Evolutionary conservation across 2,113 vertebrate genomes (phyloP), one percentile per base, ranked within the genome.

Genomic region (Ploceus nigricollis): DNA sequence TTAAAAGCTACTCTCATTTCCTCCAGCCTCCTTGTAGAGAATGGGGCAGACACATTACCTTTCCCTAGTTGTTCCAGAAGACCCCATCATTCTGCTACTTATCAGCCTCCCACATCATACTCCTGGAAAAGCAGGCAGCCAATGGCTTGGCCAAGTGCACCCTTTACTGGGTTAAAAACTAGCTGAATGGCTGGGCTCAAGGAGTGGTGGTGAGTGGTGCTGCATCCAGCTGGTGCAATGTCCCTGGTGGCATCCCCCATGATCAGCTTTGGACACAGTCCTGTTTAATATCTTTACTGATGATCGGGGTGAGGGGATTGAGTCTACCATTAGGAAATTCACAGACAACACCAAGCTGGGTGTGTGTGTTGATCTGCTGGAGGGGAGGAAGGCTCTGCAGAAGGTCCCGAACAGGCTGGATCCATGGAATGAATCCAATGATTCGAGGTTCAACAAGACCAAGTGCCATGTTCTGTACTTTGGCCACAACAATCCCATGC

Each of bases 201-300:
- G 1, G 10, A 70, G 20, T 4, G 10, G 12, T 51, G 31, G 11
- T 42, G 44, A 35, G n/a, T 6, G 15, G 35, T 58, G 18, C 22
- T n/a, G 18, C 13, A 82, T 18, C 7, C 14, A 22, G 11, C 2
- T 40, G 33, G 3, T 27, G 42, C n/a, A n/a, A 47, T 8, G 10
- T 42, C n/a, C 42, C 51, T 57, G n/a, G 22, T 39, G 51, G 51
- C 1, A 0, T 25, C 22, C 11, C 21, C 42, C n/a, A 47, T 0
- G 5, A 56, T 21, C 63, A 33, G 13, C 16, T 1, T 12, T 27
- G 61, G 27, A 40, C 21, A 51, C 21, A 6, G 5, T 8, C 50
- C 2, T 47, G 14, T 33, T 68, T 17, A 27, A 8, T 16, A 13
- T 25, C 28, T 39, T 66, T 33, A 56, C 2, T 37, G 33, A 31